These are phyloP conservation scores for Hemibagrus guttatus DNA, from an alignment of 2,797 vertebrate genomes.

Conservation along the genomic window DNA sequence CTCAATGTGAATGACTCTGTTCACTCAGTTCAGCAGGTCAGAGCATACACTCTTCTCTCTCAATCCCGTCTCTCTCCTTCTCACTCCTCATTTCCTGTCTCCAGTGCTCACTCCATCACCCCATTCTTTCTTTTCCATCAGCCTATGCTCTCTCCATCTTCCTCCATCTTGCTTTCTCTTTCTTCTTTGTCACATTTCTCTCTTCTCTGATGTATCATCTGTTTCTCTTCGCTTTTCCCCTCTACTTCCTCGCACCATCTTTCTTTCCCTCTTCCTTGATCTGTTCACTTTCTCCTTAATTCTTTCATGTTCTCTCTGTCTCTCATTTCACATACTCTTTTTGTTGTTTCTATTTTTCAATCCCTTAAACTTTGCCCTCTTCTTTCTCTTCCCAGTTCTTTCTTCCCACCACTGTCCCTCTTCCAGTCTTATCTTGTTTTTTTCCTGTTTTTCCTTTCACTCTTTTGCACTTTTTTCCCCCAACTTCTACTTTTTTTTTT, in stretches of 20 bases:
- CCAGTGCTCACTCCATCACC: conserved; percentile 14
- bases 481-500: neutral
- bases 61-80: conserved; percentile 27
- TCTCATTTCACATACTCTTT: neutral
- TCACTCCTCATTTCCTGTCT: conserved; percentile 36
- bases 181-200: neutral
- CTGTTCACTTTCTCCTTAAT: neutral
- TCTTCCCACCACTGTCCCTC: neutral
- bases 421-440: too few species aligned
- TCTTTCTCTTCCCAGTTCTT: neutral
- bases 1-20: conserved; percentile 41
- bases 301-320: neutral
- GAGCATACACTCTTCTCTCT: conserved; percentile 26
- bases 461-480: neutral
- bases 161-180: neutral
- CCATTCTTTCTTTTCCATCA: conserved; percentile 6
- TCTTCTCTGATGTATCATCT: neutral
- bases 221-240: neutral
- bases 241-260: neutral
- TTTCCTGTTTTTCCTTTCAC: neutral
- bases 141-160: neutral
- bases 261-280: neutral
- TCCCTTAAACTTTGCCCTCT: neutral
- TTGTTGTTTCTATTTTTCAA: neutral
- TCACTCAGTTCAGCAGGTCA: conserved; percentile 41